These are phyloP conservation scores for Crossaster papposus DNA, from an alignment of 53 echinoderm and acorn worm species.

Conservation along the genomic window DNA sequence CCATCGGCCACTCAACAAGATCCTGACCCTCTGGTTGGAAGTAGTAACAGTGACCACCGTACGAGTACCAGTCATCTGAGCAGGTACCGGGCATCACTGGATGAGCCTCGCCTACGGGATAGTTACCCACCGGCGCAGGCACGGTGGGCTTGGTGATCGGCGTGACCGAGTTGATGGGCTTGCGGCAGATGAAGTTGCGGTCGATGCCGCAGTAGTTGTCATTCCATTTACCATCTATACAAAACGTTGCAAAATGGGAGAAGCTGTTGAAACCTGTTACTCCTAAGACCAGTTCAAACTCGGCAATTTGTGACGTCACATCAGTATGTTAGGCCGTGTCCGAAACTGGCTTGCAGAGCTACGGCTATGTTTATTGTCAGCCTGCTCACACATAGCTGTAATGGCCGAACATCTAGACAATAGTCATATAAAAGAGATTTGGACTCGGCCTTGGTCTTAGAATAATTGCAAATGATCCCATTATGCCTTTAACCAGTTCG, in stretches of 20 bases:
- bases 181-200: constrained; percentile 90
- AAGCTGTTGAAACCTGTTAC: too few relatives aligned
- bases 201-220: constrained; percentile 89
- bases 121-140: constrained; percentile 72
- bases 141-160: constrained; percentile 82
- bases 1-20: constrained; percentile 79
- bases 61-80: constrained; percentile 74
- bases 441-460: too few relatives aligned
- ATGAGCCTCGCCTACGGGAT: constrained; percentile 62
- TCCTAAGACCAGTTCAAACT: too few relatives aligned
- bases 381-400: too few relatives aligned
- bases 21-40: constrained; percentile 34
- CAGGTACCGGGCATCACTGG: constrained; percentile 85
- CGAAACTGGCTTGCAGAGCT: too few relatives aligned
- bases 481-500: too few relatives aligned
- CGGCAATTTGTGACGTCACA: too few relatives aligned
- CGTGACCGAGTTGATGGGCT: constrained; percentile 46
- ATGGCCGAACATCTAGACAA: too few relatives aligned
- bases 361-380: too few relatives aligned
- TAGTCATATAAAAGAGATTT: too few relatives aligned
- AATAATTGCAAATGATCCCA: too few relatives aligned
- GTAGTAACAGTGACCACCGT: constrained; percentile 78
- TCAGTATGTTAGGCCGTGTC: too few relatives aligned
- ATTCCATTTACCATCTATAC: constrained; percentile 76
- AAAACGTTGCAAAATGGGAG: neutral